phyloP scores from a whole-genome alignment of 2,797 vertebrate species.

The Darevskia mixta region DNA sequence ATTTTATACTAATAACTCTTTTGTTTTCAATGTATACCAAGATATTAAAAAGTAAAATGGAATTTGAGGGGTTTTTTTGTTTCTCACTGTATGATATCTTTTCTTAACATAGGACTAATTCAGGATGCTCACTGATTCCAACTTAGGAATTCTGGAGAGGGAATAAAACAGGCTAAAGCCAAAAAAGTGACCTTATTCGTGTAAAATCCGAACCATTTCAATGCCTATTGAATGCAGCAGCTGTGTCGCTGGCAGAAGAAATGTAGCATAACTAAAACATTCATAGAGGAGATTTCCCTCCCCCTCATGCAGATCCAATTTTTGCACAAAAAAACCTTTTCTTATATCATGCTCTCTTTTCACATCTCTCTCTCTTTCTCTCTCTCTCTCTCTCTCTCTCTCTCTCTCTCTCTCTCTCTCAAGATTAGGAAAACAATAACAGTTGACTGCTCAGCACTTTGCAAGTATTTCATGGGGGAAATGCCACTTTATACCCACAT shows the following conservation, averaged over 20 bases:
- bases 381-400: conserved; percentile 52
- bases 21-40: not conserved
- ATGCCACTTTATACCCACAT: conserved; percentile 69
- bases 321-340: conserved; percentile 77
- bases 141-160: conserved; percentile 59
- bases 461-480: conserved; percentile 73
- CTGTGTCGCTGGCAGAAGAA: conserved; percentile 70
- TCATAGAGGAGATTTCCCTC: conserved; percentile 54
- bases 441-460: conserved; percentile 73
- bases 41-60: conserved; percentile 3
- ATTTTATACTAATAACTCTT: not conserved
- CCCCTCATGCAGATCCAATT: conserved; percentile 57
- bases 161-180: conserved; percentile 53
- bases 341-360: conserved; percentile 51
- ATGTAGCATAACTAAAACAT: conserved; percentile 44
- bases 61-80: conserved; percentile 2
- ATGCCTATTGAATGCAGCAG: conserved; percentile 67
- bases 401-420: conserved; percentile 48
- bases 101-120: conserved; percentile 56
- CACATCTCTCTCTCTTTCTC: not conserved
- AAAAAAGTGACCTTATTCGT: conserved; percentile 69
- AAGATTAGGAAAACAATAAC: conserved; percentile 54
- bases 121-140: conserved; percentile 29
- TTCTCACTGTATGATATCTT: conserved; percentile 24
- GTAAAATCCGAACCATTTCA: conserved; percentile 63